Percentiles rank a stretch among this genome's conserved stretches.
phyloP scores from a whole-genome alignment of 2,797 vertebrate species.

The Danio jaintianensis region DNA sequence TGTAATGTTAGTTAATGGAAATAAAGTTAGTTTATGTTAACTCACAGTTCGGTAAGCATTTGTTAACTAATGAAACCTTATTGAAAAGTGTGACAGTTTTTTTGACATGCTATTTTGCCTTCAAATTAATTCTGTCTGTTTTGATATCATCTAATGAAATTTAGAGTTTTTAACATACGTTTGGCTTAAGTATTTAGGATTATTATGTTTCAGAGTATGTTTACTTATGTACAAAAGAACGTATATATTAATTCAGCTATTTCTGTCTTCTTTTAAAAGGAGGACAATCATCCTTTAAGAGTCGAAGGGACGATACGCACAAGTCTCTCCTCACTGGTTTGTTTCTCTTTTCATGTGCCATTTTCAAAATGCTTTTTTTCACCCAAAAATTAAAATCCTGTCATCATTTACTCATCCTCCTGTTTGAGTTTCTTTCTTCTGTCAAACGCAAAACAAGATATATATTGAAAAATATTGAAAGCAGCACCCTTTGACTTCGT shows the following conservation, averaged over 20 bases:
- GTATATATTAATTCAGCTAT: background rate
- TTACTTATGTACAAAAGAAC: background rate
- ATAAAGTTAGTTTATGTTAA: too few relatives aligned
- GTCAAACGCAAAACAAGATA: too few relatives aligned
- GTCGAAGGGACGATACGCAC: slow-evolving; percentile 76
- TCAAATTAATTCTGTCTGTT: background rate
- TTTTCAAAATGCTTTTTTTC: slow-evolving; percentile 39
- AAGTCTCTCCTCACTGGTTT: slow-evolving; percentile 81
- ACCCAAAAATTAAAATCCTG: too few relatives aligned
- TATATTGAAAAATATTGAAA: too few relatives aligned
- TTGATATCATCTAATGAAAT: background rate
- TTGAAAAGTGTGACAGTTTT: too few relatives aligned
- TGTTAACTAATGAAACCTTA: too few relatives aligned
- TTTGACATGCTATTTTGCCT: background rate
- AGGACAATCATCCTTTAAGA: slow-evolving; percentile 75
- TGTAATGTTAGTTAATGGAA: too few relatives aligned
- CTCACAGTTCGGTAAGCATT: too few relatives aligned
- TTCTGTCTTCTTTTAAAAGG: slow-evolving; percentile 65
- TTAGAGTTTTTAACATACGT: background rate
- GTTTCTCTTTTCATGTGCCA: slow-evolving; percentile 48
- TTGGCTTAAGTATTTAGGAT: background rate
- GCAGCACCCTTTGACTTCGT: too few relatives aligned
- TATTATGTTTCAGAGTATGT: background rate
- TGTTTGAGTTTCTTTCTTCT: too few relatives aligned
- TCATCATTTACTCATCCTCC: too few relatives aligned